phyloP scores from a whole-genome alignment of 1,140 invertebrate species.

The Bombus fervidus region DNA sequence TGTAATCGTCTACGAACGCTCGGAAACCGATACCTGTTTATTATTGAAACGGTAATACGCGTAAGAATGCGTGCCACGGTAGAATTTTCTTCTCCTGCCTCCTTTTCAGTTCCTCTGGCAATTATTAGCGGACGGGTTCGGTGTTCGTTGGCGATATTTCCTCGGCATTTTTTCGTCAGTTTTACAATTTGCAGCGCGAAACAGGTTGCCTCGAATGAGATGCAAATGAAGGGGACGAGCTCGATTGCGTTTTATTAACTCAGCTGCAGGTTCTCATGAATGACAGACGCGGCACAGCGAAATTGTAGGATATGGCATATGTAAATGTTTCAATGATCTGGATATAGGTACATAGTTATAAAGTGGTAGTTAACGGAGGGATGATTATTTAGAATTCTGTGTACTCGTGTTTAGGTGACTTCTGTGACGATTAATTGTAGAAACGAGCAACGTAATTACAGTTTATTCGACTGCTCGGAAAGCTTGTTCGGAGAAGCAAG shows the following conservation, averaged over 20 bases:
- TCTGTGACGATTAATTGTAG: too few species aligned
- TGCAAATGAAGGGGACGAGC: not conserved
- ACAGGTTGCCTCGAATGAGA: not conserved
- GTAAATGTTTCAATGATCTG: too few species aligned
- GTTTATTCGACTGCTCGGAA: too few species aligned
- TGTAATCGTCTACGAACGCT: slow-evolving; percentile 27
- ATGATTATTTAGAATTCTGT: too few species aligned
- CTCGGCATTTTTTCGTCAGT: not conserved
- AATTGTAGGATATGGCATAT: not conserved
- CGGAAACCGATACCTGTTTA: slow-evolving; percentile 34
- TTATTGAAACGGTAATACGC: slow-evolving; percentile 37
- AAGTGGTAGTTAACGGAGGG: too few species aligned
- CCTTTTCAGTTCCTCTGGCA: not conserved
- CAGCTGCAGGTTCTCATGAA: not conserved
- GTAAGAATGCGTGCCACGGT: slow-evolving; percentile 8
- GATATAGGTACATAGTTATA: too few species aligned
- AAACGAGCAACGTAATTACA: too few species aligned
- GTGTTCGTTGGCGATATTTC: not conserved
- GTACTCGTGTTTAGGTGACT: too few species aligned
- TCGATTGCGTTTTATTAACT: not conserved
- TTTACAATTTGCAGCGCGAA: not conserved
- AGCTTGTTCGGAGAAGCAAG: too few species aligned
- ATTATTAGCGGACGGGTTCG: not conserved
- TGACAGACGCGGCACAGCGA: not conserved
- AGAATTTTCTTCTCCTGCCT: not conserved